Percentiles rank a stretch among this genome's conserved stretches.
These are phyloP conservation scores for Aurelia aurita DNA, from an alignment of 30 jellyfish, hydroid and myxozoan genomes.

Conservation along the genomic window DNA sequence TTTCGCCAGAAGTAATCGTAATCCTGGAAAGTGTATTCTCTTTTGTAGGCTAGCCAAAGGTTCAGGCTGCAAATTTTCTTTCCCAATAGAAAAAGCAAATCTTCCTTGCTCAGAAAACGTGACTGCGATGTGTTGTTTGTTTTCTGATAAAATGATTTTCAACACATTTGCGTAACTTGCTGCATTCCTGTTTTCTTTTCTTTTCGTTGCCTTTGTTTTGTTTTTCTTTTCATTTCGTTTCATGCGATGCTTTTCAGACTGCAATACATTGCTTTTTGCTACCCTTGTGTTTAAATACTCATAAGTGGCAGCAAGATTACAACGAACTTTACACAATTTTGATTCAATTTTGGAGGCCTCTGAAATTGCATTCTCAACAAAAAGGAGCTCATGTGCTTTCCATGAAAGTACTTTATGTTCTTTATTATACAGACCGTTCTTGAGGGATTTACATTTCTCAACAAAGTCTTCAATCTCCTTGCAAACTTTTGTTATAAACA, in stretches of 20 bases:
- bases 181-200: neutral
- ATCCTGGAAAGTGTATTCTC: neutral
- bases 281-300: neutral
- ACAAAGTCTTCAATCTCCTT: neutral
- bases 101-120: neutral
- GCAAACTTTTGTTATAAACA: no score
- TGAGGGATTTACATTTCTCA: neutral
- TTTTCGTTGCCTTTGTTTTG: neutral
- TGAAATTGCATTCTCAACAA: neutral
- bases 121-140: neutral
- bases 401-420: neutral
- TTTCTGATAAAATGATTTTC: neutral
- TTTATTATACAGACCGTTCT: neutral
- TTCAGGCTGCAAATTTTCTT: neutral
- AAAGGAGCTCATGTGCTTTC: slow-evolving; percentile 2
- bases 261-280: neutral
- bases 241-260: neutral
- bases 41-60: neutral
- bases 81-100: neutral
- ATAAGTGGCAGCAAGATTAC: neutral
- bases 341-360: neutral
- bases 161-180: neutral
- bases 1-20: neutral
- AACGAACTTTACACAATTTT: neutral
- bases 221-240: neutral